phyloP scores from a whole-genome alignment of 1,140 invertebrate species.

The Pectinophora gossypiella region DNA sequence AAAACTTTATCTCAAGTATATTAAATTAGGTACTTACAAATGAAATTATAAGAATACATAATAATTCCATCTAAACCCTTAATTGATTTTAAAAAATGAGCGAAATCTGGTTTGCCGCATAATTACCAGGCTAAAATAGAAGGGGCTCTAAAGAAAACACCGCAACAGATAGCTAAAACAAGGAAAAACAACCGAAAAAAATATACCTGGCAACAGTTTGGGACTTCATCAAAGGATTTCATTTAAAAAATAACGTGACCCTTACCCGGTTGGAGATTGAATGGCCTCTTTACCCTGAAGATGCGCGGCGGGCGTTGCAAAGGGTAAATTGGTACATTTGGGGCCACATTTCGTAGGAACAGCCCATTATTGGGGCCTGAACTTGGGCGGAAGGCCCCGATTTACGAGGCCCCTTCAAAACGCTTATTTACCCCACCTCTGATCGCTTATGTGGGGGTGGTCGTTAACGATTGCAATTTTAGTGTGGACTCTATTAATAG shows the following conservation, averaged over 20 bases:
- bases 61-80: too few species aligned
- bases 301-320: conserved; percentile 19
- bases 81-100: too few species aligned
- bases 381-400: conserved; percentile 23
- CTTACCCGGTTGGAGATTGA: conserved; percentile 31
- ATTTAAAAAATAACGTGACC: conserved; percentile 38
- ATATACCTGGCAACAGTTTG: conserved; percentile 9
- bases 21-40: too few species aligned
- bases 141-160: too few species aligned
- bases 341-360: conserved; percentile 36
- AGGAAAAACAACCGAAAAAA: not conserved
- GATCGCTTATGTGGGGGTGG: too few species aligned
- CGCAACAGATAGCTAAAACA: not conserved
- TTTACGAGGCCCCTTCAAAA: conserved; percentile 27
- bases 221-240: conserved; percentile 22
- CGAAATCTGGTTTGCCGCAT: too few species aligned
- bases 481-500: too few species aligned
- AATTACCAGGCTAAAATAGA: too few species aligned
- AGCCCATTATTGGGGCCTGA: conserved; percentile 35
- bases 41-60: too few species aligned
- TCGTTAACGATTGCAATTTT: too few species aligned
- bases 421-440: conserved; percentile 19
- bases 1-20: too few species aligned
- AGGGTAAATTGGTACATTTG: conserved; percentile 42
- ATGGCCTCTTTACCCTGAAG: conserved; percentile 30